Percentiles rank a stretch among this genome's conserved stretches.
Conservation (phyloP, 1,140 invertebrate genomes). For the Bombus pyrosoma region DNA sequence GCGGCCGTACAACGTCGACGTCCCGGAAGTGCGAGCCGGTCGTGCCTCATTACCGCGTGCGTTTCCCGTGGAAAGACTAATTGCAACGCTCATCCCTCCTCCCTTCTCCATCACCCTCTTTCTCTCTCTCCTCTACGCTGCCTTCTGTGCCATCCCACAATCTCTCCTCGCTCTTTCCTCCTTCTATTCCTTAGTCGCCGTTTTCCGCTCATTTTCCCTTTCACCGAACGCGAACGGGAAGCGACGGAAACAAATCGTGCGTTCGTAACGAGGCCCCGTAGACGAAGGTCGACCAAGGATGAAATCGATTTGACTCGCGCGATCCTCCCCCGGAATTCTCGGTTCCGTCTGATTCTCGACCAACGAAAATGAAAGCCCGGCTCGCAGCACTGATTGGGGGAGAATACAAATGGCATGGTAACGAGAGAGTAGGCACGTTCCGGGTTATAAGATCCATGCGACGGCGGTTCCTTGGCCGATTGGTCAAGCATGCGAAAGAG, state of each 20-base stretch:
- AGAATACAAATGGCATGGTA: neutral
- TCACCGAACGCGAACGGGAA: constrained; percentile 23
- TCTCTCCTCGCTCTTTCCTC: constrained; percentile 6
- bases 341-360: neutral
- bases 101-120: constrained; percentile 12
- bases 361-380: neutral
- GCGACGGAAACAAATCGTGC: neutral
- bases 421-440: neutral
- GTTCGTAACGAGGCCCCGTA: constrained; percentile 24
- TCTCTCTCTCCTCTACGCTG: constrained; percentile 12
- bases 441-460: neutral
- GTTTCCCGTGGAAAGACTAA: constrained; percentile 73
- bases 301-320: constrained; percentile 62
- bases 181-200: constrained; percentile 7
- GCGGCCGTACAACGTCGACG: constrained; percentile 26
- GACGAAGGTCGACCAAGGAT: constrained; percentile 41
- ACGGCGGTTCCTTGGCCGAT: neutral
- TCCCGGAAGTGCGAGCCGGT: constrained; percentile 66
- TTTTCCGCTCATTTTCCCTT: constrained; percentile 60
- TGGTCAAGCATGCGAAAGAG: neutral
- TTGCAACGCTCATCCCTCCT: constrained; percentile 52
- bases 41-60: constrained; percentile 70
- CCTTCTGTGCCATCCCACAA: neutral
- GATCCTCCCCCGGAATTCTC: constrained; percentile 37
- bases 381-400: neutral